A percentile compares a stretch with the other conserved stretches of the same genome.
These are phyloP conservation scores for Cistogaster globosa DNA, from an alignment of 2,888 invertebrate genomes.

Conservation along the genomic window DNA sequence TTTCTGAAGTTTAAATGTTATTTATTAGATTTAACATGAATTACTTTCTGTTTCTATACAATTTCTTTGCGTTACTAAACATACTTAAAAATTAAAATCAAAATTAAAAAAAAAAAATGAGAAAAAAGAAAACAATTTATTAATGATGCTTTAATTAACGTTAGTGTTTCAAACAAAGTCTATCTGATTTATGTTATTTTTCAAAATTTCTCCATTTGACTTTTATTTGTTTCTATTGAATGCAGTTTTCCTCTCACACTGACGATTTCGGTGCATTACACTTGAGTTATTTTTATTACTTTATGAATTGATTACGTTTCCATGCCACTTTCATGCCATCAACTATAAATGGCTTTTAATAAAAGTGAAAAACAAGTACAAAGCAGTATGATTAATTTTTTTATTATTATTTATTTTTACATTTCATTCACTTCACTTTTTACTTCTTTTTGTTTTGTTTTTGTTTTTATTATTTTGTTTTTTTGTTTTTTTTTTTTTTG, in stretches of 20 bases:
- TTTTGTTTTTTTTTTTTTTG: background rate
- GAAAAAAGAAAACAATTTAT: background rate
- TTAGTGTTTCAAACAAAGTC: background rate
- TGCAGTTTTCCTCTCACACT: slow-evolving; percentile 42
- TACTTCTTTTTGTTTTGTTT: background rate
- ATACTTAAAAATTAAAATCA: background rate
- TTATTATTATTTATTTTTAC: background rate
- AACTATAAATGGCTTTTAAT: slow-evolving; percentile 25
- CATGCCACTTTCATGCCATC: slow-evolving; percentile 47
- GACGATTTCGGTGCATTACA: slow-evolving; percentile 57
- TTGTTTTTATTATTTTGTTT: background rate
- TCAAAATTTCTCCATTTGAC: slow-evolving; percentile 45
- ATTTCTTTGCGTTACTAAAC: background rate
- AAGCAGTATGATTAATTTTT: slow-evolving; percentile 21
- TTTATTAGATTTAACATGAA: slow-evolving; percentile 14
- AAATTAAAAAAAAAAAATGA: background rate
- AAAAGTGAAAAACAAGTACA: slow-evolving; percentile 55
- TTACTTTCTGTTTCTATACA: background rate
- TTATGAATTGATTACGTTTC: slow-evolving; percentile 60
- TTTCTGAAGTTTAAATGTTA: background rate
- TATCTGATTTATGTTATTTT: slow-evolving; percentile 22
- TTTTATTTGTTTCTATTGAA: slow-evolving; percentile 32
- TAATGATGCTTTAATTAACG: slow-evolving; percentile 27
- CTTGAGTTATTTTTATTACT: slow-evolving; percentile 63
- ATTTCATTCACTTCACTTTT: slow-evolving; percentile 23